phyloP scores from a whole-genome alignment of 1,140 invertebrate genomes.

The Polypedilum pembai region DNA sequence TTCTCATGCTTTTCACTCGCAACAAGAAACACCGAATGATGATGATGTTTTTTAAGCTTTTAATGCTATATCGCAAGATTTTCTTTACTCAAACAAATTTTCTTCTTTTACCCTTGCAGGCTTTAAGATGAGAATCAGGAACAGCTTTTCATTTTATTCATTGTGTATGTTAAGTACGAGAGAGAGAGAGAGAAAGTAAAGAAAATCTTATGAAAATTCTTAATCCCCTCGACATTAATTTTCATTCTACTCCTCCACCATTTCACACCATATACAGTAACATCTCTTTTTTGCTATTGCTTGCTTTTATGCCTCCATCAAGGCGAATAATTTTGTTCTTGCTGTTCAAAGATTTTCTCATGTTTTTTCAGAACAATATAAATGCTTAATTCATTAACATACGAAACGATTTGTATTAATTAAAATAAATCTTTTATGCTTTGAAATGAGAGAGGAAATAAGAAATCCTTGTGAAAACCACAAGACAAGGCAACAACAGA shows the following conservation, averaged over 20 bases:
- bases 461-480: slow-evolving; percentile 80
- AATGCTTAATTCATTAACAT: slow-evolving; percentile 20
- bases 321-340: too few relatives aligned
- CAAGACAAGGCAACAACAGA: slow-evolving; percentile 51
- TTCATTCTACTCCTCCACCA: not conserved
- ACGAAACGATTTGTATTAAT: slow-evolving; percentile 26
- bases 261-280: not conserved
- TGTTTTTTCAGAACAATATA: slow-evolving; percentile 38
- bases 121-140: too few relatives aligned
- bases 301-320: too few relatives aligned
- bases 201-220: slow-evolving; percentile 19
- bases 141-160: too few relatives aligned
- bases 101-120: too few relatives aligned
- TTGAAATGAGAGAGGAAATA: slow-evolving; percentile 49
- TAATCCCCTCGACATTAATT: slow-evolving; percentile 24
- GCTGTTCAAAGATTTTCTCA: slow-evolving; percentile 33
- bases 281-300: too few relatives aligned
- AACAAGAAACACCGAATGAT: too few relatives aligned
- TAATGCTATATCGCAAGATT: too few relatives aligned
- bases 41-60: too few relatives aligned
- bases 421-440: slow-evolving; percentile 13
- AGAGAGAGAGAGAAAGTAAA: not conserved
- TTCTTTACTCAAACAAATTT: too few relatives aligned
- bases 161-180: not conserved
- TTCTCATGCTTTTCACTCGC: too few relatives aligned